Conservation (phyloP, 2,113 vertebrate genomes). For the Vulpes lagopus region DNA sequence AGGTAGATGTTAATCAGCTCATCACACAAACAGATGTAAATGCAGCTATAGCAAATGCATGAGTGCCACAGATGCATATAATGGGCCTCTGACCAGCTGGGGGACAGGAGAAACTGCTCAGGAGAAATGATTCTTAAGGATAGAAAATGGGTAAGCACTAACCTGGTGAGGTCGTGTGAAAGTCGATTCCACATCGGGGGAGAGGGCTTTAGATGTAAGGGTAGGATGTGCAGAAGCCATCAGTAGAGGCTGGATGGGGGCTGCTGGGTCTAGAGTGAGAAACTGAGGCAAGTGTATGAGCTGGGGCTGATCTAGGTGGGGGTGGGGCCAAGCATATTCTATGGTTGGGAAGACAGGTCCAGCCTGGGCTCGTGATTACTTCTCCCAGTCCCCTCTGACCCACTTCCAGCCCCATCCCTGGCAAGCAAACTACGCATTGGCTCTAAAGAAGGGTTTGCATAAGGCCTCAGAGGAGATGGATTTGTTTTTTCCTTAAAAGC, state of each 20-base stretch:
- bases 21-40: neutral
- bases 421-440: neutral
- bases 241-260: neutral
- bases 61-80: neutral
- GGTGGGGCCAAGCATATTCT: neutral
- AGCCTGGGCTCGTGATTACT: neutral
- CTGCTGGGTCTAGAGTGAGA: neutral
- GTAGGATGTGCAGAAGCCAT: neutral
- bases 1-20: neutral
- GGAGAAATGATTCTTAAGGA: neutral
- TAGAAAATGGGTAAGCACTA: neutral
- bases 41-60: neutral
- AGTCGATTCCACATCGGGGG: neutral
- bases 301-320: neutral
- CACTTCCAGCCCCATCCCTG: neutral
- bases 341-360: neutral
- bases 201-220: neutral
- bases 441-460: slow-evolving; percentile 14
- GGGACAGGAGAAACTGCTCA: neutral
- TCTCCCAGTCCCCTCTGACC: neutral
- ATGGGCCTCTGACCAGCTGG: neutral
- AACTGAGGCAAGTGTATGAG: neutral
- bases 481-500: neutral
- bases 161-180: neutral
- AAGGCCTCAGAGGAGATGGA: neutral